These are phyloP conservation scores for Tragelaphus eurycerus DNA, from an alignment of 2,797 vertebrate species.

Conservation along the genomic window DNA sequence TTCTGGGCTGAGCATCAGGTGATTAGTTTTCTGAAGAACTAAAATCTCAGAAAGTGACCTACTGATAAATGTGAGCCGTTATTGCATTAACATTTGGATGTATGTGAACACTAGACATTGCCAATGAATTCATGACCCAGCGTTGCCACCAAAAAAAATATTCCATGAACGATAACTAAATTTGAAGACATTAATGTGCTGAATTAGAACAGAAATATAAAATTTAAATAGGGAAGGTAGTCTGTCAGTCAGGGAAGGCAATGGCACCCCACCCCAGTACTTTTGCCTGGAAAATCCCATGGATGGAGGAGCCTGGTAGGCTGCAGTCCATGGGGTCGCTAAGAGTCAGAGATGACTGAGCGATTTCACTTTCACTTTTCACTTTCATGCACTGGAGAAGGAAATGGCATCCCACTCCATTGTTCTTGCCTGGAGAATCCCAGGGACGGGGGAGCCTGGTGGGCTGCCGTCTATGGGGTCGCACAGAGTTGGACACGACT, in stretches of 20 bases:
- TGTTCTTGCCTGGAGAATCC: too few relatives aligned
- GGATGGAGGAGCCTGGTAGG: too few relatives aligned
- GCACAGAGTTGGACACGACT: too few relatives aligned
- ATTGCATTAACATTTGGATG: not conserved
- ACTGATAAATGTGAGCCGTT: not conserved
- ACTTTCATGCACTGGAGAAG: too few relatives aligned
- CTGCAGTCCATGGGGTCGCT: too few relatives aligned
- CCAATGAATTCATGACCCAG: not conserved
- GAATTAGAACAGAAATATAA: not conserved
- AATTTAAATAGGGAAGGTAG: not conserved
- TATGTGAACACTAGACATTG: not conserved
- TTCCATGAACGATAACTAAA: not conserved
- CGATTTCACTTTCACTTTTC: too few relatives aligned
- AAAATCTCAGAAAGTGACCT: not conserved
- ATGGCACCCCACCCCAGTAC: too few relatives aligned
- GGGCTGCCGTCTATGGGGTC: too few relatives aligned
- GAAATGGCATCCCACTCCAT: too few relatives aligned
- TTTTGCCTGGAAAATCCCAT: too few relatives aligned
- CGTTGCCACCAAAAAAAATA: not conserved
- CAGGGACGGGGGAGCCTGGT: too few relatives aligned
- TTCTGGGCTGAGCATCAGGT: not conserved
- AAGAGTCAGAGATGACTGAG: too few relatives aligned
- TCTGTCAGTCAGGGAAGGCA: not conserved
- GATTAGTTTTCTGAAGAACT: not conserved
- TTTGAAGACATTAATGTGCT: not conserved